Conservation (phyloP, 1,140 invertebrate genomes). For the Drosophila pseudoananassae region DNA sequence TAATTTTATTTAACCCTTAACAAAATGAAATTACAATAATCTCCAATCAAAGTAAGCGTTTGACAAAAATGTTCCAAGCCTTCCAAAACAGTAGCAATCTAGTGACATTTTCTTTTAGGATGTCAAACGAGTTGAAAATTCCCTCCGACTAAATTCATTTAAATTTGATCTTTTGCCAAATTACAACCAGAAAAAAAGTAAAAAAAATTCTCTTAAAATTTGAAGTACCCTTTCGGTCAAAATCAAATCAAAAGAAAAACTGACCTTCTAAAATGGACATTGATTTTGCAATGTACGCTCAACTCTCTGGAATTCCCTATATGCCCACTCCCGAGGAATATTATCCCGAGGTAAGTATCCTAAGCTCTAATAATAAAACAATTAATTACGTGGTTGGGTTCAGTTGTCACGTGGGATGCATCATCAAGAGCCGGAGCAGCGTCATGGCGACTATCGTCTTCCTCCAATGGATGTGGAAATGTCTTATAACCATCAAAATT, state of each 20-base stretch:
- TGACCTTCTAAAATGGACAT: conserved; percentile 18
- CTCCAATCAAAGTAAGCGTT: neutral
- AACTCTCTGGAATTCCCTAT: conserved; percentile 21
- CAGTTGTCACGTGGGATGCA: conserved; percentile 6
- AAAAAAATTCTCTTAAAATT: conserved; percentile 15
- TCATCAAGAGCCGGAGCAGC: conserved; percentile 2
- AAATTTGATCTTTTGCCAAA: neutral
- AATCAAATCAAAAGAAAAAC: neutral
- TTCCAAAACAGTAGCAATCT: neutral
- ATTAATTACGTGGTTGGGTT: neutral
- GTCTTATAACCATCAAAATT: neutral
- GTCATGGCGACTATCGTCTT: neutral
- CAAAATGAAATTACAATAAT: no score
- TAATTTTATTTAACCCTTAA: no score
- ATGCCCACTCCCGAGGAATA: conserved; percentile 34
- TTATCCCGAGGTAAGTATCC: conserved; percentile 30
- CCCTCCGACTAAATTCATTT: neutral
- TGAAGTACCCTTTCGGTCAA: neutral
- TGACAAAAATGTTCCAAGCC: no score
- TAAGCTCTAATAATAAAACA: neutral
- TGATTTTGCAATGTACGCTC: conserved; percentile 33
- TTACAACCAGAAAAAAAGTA: conserved; percentile 19
- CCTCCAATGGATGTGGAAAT: neutral
- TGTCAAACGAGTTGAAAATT: neutral
- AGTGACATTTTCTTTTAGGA: neutral